A percentile compares a stretch with the other conserved stretches of the same genome.
phyloP scores from a whole-genome alignment of 2,888 invertebrate species.

The Drosophila limbata region DNA sequence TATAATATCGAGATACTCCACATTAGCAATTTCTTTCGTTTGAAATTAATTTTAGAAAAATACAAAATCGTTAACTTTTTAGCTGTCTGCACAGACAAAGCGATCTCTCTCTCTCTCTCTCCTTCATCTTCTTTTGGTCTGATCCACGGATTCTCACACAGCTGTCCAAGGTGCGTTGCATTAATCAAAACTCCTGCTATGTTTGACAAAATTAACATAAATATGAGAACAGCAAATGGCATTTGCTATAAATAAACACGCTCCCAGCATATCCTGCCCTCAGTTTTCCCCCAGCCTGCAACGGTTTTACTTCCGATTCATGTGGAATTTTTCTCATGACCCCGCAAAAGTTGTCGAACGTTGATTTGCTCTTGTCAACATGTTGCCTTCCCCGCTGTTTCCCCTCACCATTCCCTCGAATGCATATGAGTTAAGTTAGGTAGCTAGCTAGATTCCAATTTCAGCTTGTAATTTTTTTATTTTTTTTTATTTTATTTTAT shows the following conservation, averaged over 20 bases:
- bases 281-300: conserved; percentile 16
- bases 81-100: neutral
- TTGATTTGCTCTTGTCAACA: conserved; percentile 69
- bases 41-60: no score
- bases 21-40: no score
- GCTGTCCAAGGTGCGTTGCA: conserved; percentile 76
- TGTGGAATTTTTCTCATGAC: conserved; percentile 72
- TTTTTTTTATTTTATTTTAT: conserved; percentile 20
- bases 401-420: neutral
- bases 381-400: conserved; percentile 1
- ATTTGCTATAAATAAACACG: conserved; percentile 58
- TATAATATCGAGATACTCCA: no score
- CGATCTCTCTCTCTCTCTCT: conserved; percentile 1
- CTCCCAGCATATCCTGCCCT: conserved; percentile 63
- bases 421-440: conserved; percentile 20
- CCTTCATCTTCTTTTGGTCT: neutral
- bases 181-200: conserved; percentile 77
- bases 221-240: conserved; percentile 50
- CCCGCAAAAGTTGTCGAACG: conserved; percentile 52
- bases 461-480: conserved; percentile 45
- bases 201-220: conserved; percentile 74
- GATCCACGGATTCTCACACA: conserved; percentile 26
- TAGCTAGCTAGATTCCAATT: conserved; percentile 38
- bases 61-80: no score
- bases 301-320: conserved; percentile 78